Base-by-base conservation (phyloP, 2,888 invertebrate genomes). In the Hipparchia sbordonii region DNA sequence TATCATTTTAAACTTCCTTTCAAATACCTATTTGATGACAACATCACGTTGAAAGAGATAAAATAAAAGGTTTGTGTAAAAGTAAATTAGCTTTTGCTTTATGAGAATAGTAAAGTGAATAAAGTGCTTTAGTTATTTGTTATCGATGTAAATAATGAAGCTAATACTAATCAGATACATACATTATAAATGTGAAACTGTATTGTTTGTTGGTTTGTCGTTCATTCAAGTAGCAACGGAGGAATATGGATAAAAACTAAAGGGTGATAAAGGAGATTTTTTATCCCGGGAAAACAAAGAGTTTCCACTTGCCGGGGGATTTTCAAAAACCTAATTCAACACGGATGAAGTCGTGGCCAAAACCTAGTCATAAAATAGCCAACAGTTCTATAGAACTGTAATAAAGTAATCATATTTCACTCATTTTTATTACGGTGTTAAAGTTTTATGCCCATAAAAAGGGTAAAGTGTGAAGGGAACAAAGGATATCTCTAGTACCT, bases 391-490 rank as follows among this genome's bases (percentile, higher is more conserved):
- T 45, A 56, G 9, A 48, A 33, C 12, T 52, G 59, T 66, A 23
- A 23, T 60, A 52, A 57, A 33, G 45, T 65, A 45, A 23, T 56
- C 57, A 57, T 10, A 57, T 57, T 65, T 65, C 12, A 65, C 67
- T 82, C 80, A 79, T 79, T 79, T 84, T 85, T 85, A 85, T 84
- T 82, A 82, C 77, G 78, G 81, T 82, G 83, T 87, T 85, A 85
- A 85, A 86, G 81, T 85, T 82, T 84, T 80, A 82, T 80, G 80
- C 78, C 78, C 79, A 81, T 69, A 86, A 86, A 87, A 85, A 85
- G 80, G 82, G 82, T 65, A 69, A 72, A 72, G 82, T 84, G 84
- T 81, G 79, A 81, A 62, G 81, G 81, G 82, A 84, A 89, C 84
- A 89, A 88, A 86, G 83, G 80, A 82, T 23, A 23, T 46, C 68